Percentiles rank a stretch among this genome's conserved stretches.
Evolutionary conservation across 1,140 invertebrate genomes (phyloP).

Genomic region (Rhyzopertha dominica): DNA sequence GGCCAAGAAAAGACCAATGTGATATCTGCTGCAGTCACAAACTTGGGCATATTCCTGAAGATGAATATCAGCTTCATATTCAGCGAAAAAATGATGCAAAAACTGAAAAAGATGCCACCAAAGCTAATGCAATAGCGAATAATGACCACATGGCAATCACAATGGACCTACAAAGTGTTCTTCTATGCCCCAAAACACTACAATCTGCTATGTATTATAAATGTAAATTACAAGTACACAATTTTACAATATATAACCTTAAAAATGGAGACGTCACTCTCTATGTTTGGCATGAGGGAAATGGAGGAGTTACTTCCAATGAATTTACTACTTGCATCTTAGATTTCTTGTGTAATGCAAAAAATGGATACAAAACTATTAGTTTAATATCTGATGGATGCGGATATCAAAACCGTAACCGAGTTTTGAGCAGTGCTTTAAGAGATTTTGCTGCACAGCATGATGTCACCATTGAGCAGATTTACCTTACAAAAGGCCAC

Average conservation of each 20-base stretch:
- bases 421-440: conserved; percentile 11
- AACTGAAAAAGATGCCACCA: conserved; percentile 9
- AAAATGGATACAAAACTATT: conserved; percentile 8
- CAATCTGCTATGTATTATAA: conserved; percentile 31
- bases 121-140: too few species aligned
- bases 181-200: conserved; percentile 10
- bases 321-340: conserved; percentile 27
- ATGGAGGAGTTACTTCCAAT: conserved; percentile 33
- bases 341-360: conserved; percentile 14
- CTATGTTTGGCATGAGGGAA: conserved; percentile 38
- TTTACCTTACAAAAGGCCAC: conserved; percentile 33
- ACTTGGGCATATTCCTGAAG: conserved; percentile 3
- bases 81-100: conserved; percentile 8
- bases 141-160: conserved; percentile 7
- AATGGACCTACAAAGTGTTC: conserved; percentile 4
- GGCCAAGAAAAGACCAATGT: conserved; percentile 13
- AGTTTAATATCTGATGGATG: conserved; percentile 27
- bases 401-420: conserved; percentile 24
- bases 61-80: conserved; percentile 7
- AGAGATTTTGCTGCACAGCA: background rate
- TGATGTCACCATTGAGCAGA: background rate
- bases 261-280: conserved; percentile 29
- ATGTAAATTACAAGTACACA: conserved; percentile 31
- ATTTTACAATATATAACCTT: conserved; percentile 29
- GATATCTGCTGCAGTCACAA: conserved; percentile 8